Conservation (phyloP, 35 echinoderm and acorn worm genomes). For the Lytechinus pictus region DNA sequence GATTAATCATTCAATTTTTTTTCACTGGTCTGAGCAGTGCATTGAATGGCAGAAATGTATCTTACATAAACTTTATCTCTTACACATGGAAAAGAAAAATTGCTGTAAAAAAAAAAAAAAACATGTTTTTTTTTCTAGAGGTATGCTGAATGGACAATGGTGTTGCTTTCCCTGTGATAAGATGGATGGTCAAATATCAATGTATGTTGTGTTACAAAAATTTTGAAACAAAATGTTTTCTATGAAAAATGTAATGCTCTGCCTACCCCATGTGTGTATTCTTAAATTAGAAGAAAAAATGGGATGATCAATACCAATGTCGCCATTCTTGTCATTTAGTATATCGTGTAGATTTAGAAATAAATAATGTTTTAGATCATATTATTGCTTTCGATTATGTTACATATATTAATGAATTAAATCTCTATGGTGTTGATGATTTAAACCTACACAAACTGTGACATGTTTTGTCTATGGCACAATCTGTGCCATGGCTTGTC, state of each 20-base stretch:
- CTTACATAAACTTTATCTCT: not conserved
- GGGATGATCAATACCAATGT: not conserved
- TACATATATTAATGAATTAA: not conserved
- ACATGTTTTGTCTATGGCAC: not conserved
- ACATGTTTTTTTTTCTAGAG: not conserved
- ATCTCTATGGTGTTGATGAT: not conserved
- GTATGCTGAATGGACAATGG: not conserved
- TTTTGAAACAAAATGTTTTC: not conserved
- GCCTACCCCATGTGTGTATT: slow-evolving; percentile 9
- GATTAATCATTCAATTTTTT: not conserved
- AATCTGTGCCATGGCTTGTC: no score
- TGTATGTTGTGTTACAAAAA: not conserved
- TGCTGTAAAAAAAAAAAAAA: not conserved
- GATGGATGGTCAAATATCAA: not conserved
- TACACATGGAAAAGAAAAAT: no score
- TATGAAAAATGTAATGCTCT: not conserved
- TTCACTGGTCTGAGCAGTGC: not conserved
- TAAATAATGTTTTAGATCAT: not conserved
- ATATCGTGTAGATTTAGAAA: not conserved
- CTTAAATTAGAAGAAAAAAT: not conserved
- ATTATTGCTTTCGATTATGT: not conserved
- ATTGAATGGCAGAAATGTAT: not conserved
- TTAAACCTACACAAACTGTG: not conserved
- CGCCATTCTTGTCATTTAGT: not conserved
- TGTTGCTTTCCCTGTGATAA: not conserved